A percentile compares a stretch with the other conserved stretches of the same genome.
Evolutionary conservation across 2,888 invertebrate genomes (phyloP).

Genomic region (Ochropleura leucogaster): DNA sequence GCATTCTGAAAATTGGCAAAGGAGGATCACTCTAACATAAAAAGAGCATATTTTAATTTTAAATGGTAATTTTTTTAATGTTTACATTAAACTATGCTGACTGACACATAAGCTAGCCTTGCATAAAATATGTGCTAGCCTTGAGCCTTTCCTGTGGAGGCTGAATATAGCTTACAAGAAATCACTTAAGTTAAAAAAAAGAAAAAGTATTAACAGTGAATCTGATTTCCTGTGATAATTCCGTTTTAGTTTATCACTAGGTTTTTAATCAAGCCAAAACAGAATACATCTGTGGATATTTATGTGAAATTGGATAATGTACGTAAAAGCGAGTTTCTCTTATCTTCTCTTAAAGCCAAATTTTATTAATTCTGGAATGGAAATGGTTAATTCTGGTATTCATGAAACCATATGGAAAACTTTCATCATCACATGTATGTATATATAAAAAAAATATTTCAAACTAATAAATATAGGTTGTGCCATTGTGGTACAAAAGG

Average conservation of each 20-base stretch:
- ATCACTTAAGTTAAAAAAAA: neutral
- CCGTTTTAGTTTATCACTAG: neutral
- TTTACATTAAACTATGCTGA: neutral
- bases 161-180: neutral
- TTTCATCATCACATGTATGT: neutral
- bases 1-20: neutral
- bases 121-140: neutral
- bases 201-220: neutral
- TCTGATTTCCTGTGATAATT: neutral
- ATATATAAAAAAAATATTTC: neutral
- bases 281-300: neutral
- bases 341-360: slow-evolving; percentile 9
- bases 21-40: neutral
- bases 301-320: neutral
- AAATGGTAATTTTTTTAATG: neutral
- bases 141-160: slow-evolving; percentile 10
- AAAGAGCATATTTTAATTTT: neutral
- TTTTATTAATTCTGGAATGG: neutral
- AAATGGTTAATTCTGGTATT: neutral
- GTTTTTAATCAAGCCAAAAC: slow-evolving; percentile 10
- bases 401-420: neutral
- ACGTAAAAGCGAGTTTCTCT: neutral
- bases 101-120: neutral
- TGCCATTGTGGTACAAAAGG: neutral
- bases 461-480: neutral